Evolutionary conservation across 2,888 invertebrate species (phyloP).

Genomic region (Chromoteleia sp.): DNA sequence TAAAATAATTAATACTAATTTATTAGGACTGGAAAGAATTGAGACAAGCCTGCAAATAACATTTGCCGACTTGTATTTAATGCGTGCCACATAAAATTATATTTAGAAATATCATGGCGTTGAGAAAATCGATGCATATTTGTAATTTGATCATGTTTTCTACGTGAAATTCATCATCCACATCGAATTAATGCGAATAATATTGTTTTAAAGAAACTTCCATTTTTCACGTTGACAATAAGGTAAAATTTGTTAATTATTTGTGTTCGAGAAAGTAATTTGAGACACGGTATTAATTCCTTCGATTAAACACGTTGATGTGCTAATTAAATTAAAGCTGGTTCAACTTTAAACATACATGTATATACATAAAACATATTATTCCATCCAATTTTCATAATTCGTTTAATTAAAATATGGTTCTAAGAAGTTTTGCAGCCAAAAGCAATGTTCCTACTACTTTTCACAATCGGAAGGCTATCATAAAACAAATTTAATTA

Average conservation of each 20-base stretch:
- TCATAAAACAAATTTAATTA: no score
- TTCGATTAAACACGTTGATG: neutral
- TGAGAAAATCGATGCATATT: neutral
- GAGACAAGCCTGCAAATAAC: neutral
- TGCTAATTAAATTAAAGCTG: no score
- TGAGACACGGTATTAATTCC: neutral
- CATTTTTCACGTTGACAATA: slow-evolving; percentile 24
- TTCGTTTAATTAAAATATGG: neutral
- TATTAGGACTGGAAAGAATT: neutral
- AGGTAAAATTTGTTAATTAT: slow-evolving; percentile 28
- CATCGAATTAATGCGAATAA: no score
- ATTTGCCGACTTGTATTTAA: slow-evolving; percentile 42
- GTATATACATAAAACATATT: neutral
- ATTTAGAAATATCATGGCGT: slow-evolving; percentile 1
- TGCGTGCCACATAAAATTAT: slow-evolving; percentile 20
- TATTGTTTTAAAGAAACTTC: slow-evolving; percentile 1
- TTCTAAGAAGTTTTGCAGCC: neutral
- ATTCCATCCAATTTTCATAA: neutral
- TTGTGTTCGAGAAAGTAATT: neutral
- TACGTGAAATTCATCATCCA: neutral
- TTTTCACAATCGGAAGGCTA: neutral
- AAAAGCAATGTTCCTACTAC: slow-evolving; percentile 6
- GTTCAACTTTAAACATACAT: neutral
- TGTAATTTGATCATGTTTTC: slow-evolving; percentile 22
- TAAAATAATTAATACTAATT: no score